Evolutionary conservation across 2,113 vertebrate genomes (phyloP).

Genomic region (Elephas maximus): DNA sequence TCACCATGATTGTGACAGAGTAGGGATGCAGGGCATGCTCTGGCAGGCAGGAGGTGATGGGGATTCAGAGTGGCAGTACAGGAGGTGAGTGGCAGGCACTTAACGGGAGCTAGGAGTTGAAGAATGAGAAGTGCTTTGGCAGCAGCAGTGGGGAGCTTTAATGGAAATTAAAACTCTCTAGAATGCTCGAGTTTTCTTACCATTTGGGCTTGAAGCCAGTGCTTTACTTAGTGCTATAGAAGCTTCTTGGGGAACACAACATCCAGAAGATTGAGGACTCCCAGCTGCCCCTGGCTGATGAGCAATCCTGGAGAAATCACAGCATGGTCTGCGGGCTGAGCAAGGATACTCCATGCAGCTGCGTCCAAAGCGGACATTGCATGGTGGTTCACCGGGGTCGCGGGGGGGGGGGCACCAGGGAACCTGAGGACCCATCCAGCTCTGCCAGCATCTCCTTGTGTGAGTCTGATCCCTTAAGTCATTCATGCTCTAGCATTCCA

Average conservation of each 20-base stretch:
- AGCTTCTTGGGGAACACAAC: not conserved
- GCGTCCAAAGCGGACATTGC: fast-evolving
- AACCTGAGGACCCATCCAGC: not conserved
- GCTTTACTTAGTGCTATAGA: not conserved
- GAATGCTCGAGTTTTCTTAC: not conserved
- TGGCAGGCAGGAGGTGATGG: not conserved
- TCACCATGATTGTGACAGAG: not conserved
- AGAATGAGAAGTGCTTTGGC: not conserved
- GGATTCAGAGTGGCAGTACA: fast-evolving
- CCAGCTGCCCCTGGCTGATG: not conserved
- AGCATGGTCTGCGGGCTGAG: not conserved
- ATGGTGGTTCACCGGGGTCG: not conserved
- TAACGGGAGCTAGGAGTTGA: not conserved
- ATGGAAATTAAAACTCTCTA: not conserved
- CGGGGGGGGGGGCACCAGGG: not conserved
- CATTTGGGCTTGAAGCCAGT: not conserved
- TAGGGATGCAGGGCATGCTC: not conserved
- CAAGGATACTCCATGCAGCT: not conserved
- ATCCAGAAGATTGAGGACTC: not conserved
- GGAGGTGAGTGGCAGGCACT: not conserved
- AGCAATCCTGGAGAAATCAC: not conserved
- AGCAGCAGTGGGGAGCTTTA: not conserved
- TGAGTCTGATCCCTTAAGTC: not conserved
- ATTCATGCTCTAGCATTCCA: not conserved
- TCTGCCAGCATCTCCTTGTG: not conserved